These are phyloP conservation scores for Sorex maritimensis DNA, from an alignment of 2,797 vertebrate species.

Conservation along the genomic window DNA sequence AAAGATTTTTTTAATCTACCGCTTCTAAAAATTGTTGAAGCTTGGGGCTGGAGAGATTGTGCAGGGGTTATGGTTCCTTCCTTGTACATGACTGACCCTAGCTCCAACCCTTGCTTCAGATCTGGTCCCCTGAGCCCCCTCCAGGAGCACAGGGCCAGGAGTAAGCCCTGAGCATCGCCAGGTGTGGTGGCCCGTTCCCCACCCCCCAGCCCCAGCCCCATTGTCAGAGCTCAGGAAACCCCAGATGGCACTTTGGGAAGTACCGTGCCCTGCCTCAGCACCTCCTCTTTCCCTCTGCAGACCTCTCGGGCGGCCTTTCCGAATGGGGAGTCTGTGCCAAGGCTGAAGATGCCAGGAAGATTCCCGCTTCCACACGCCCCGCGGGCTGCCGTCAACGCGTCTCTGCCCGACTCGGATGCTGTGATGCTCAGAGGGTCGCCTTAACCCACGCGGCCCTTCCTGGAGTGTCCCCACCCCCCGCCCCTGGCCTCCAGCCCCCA, in stretches of 20 bases:
- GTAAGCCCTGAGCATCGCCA: too few species aligned
- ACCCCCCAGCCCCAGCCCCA: too few species aligned
- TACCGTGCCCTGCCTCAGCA: conserved; percentile 44
- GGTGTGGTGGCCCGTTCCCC: too few species aligned
- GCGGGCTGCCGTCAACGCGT: neutral
- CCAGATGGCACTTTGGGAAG: neutral
- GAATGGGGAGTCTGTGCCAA: conserved; percentile 69
- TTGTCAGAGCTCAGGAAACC: conserved; percentile 32
- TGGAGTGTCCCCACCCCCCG: too few species aligned
- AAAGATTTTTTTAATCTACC: neutral
- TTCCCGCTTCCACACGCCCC: neutral
- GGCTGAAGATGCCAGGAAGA: conserved; percentile 82
- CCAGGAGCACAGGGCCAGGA: too few species aligned
- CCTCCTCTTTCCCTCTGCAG: conserved; percentile 81
- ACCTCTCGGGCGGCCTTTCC: conserved; percentile 78
- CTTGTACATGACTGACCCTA: too few species aligned
- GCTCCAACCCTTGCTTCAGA: too few species aligned
- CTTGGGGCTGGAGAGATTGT: neutral
- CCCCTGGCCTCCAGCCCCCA: neutral
- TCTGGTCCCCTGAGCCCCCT: too few species aligned
- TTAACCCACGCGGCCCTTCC: neutral
- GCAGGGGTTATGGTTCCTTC: too few species aligned
- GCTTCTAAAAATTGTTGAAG: conserved; percentile 48
- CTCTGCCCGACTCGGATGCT: conserved; percentile 64
- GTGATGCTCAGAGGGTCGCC: conserved; percentile 49